phyloP scores from a whole-genome alignment of 1,140 invertebrate species.

The Parasteatoda tepidariorum region DNA sequence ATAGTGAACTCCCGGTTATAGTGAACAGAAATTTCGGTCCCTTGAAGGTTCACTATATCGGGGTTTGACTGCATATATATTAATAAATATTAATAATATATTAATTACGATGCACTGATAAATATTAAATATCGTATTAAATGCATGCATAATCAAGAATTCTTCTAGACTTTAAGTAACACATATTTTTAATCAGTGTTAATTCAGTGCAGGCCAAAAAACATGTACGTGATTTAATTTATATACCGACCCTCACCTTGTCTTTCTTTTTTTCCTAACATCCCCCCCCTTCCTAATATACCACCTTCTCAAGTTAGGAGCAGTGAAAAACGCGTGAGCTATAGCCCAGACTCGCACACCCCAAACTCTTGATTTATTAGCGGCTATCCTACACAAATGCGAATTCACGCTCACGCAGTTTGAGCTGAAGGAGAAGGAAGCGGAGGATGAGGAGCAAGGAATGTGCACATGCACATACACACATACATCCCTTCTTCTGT shows the following conservation, averaged over 20 bases:
- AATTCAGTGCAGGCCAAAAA: no score
- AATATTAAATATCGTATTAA: no score
- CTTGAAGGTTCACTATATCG: no score
- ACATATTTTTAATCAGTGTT: no score
- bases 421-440: not conserved
- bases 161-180: no score
- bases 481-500: conserved; percentile 22
- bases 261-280: not conserved
- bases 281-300: not conserved
- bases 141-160: no score
- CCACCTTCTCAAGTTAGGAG: not conserved
- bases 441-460: conserved; percentile 4
- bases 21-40: no score
- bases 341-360: conserved; percentile 18
- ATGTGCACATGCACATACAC: not conserved
- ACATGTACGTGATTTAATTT: no score
- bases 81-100: no score
- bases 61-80: no score
- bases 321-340: conserved; percentile 16
- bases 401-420: conserved; percentile 56
- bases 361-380: conserved; percentile 52
- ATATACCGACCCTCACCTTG: conserved; percentile 16
- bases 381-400: conserved; percentile 57
- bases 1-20: no score
- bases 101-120: no score